Base-by-base conservation (phyloP, 2,888 invertebrate species). In the Tolmerus cingulatus region DNA sequence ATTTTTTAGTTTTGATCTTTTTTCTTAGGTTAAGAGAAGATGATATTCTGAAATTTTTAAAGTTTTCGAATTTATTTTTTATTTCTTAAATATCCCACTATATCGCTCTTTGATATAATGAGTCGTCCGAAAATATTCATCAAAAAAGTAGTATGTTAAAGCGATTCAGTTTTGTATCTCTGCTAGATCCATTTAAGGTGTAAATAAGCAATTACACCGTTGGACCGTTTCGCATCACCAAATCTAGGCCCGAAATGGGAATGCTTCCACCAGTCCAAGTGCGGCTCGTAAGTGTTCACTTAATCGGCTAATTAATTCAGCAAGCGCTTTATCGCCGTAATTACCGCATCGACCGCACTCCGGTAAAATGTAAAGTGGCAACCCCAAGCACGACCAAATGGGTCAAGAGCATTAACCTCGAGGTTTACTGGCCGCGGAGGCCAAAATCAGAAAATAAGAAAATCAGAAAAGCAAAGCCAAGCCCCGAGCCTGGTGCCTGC, bases 361-460 rank as follows among this genome's bases (percentile, higher is more conserved):
- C 19, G n/a, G 8, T 27, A n/a, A 34, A 76, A 34, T 76, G 76
- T 27, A n/a, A 34, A 76, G 14, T 37, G 76, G 76, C 76, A 76
- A 40, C 76, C 8, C 76, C 76, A 40, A 34, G 76, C 66, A 76
- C 27, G 0, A 40, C 76, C 34, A 37, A 76, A 76, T 76, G 76
- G 76, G 76, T 76, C 76, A 76, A 76, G 76, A 37, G 37, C 76
- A 76, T 37, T 76, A 76, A 76, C 76, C 76, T 76, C 76, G 37
- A 37, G 40, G 76, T n/a, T 40, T 37, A 76, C 76, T 76, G 76
- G 76, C 40, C 40, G 76, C 40, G 2, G 76, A 76, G 37, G 14
- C 76, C 76, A 37, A 76, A 76, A 76, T 76, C 76, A 76, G n/a
- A 76, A 74, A 40, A 40, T 40, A 5, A 37, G 43, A 43, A 43